These are phyloP conservation scores for Ischnura elegans DNA, from an alignment of 2,888 invertebrate genomes.

Conservation along the genomic window DNA sequence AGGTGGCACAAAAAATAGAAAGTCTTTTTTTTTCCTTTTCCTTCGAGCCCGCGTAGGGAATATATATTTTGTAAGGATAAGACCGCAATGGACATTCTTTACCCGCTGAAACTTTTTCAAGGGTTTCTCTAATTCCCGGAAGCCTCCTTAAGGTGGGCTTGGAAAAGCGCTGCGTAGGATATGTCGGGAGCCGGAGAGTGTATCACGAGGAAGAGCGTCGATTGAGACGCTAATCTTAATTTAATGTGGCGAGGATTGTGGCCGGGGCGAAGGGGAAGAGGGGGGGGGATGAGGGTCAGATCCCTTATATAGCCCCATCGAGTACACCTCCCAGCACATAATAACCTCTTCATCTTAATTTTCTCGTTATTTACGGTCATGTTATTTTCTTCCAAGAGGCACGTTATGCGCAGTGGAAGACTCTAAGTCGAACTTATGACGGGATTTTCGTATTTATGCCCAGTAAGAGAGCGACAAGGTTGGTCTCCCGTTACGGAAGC, in stretches of 20 bases:
- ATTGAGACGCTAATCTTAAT: slow-evolving; percentile 51
- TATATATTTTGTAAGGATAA: background rate
- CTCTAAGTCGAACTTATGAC: slow-evolving; percentile 59
- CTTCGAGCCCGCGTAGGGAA: background rate
- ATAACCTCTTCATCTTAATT: slow-evolving; percentile 56
- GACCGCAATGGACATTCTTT: slow-evolving; percentile 39
- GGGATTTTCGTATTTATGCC: slow-evolving; percentile 50
- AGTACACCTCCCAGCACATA: slow-evolving; percentile 16
- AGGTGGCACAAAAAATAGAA: background rate
- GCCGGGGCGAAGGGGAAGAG: background rate
- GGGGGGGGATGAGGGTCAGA: background rate
- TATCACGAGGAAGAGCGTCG: background rate
- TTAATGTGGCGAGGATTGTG: slow-evolving; percentile 50
- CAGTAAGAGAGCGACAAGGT: slow-evolving; percentile 10
- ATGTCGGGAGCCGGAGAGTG: background rate
- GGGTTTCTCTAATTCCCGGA: slow-evolving; percentile 20
- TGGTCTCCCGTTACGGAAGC: slow-evolving; percentile 29
- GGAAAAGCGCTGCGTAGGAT: background rate
- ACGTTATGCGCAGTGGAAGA: slow-evolving; percentile 27
- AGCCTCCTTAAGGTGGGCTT: slow-evolving; percentile 22
- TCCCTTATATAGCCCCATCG: background rate
- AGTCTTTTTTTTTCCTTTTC: too few relatives aligned
- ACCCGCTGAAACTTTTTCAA: background rate
- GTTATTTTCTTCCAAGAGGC: slow-evolving; percentile 17
- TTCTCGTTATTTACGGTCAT: slow-evolving; percentile 47